phyloP scores from a whole-genome alignment of 2,888 invertebrate genomes.

The Agrotis ipsilon region DNA sequence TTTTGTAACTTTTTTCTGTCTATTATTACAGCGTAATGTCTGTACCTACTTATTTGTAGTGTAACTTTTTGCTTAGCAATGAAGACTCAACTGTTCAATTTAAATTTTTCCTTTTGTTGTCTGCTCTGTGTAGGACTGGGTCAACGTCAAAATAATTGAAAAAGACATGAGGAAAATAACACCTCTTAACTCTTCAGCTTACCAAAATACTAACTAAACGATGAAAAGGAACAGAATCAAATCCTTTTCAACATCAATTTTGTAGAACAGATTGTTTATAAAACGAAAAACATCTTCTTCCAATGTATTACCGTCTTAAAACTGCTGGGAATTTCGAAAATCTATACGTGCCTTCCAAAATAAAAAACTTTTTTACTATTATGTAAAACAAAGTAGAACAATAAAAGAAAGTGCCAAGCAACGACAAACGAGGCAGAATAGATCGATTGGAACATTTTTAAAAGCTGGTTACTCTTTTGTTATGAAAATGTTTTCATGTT shows the following conservation, averaged over 20 bases:
- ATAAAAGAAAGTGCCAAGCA: conserved; percentile 19
- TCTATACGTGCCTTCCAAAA: neutral
- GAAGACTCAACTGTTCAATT: conserved; percentile 20
- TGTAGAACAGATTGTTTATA: too few relatives aligned
- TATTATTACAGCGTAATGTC: conserved; percentile 43
- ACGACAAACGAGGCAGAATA: conserved; percentile 37
- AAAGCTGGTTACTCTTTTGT: conserved; percentile 72
- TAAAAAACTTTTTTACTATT: neutral
- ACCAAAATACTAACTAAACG: neutral
- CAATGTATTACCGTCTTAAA: too few relatives aligned
- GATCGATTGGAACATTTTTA: conserved; percentile 58
- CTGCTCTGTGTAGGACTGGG: conserved; percentile 6
- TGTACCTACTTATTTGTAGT: conserved; percentile 8
- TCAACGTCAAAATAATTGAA: conserved; percentile 16
- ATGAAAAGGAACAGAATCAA: neutral
- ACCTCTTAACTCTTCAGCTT: neutral
- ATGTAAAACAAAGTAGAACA: conserved; percentile 1
- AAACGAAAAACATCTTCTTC: too few relatives aligned
- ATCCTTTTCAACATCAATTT: neutral
- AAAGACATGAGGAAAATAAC: conserved; percentile 1
- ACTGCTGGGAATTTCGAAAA: neutral
- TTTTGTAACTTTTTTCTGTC: conserved; percentile 28
- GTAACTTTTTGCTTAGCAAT: conserved; percentile 41
- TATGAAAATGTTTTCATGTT: conserved; percentile 73
- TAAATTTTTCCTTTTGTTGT: conserved; percentile 9